These are phyloP conservation scores for Caracal caracal DNA, from an alignment of 2,113 vertebrate genomes.

Conservation along the genomic window DNA sequence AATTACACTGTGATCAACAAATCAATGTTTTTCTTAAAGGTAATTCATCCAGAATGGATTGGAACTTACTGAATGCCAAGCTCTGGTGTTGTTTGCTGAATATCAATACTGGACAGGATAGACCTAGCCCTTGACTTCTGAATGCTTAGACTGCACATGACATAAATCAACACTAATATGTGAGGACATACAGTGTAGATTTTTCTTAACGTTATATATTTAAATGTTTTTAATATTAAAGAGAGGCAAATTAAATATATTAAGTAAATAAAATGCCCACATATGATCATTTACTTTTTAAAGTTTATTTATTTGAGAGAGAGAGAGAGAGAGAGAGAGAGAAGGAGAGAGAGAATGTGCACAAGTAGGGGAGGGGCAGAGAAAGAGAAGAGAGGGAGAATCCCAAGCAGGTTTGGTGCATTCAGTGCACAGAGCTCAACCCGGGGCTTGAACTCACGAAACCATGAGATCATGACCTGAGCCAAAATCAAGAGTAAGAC, in stretches of 20 bases:
- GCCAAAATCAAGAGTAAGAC: too few relatives aligned
- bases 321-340: too few relatives aligned
- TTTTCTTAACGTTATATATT: not conserved
- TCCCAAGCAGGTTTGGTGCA: too few relatives aligned
- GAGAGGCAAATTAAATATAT: not conserved
- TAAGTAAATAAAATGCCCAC: not conserved
- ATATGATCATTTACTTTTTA: not conserved
- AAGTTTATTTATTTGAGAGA: too few relatives aligned
- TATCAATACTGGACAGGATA: not conserved
- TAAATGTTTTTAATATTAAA: not conserved
- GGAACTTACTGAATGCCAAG: not conserved
- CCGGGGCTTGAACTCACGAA: too few relatives aligned
- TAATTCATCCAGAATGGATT: not conserved
- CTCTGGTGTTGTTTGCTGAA: not conserved
- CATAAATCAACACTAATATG: not conserved
- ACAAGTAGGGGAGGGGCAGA: too few relatives aligned
- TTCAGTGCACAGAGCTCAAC: too few relatives aligned
- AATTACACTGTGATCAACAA: not conserved
- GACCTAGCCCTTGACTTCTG: not conserved
- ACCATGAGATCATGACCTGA: too few relatives aligned
- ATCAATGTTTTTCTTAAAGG: constrained; percentile 13
- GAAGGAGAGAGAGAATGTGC: too few relatives aligned
- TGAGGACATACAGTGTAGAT: not conserved
- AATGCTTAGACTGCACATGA: not conserved
- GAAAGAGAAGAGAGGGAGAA: too few relatives aligned